Evolutionary conservation across 2,113 vertebrate species (phyloP).

Genomic region (Rhombomys opimus): DNA sequence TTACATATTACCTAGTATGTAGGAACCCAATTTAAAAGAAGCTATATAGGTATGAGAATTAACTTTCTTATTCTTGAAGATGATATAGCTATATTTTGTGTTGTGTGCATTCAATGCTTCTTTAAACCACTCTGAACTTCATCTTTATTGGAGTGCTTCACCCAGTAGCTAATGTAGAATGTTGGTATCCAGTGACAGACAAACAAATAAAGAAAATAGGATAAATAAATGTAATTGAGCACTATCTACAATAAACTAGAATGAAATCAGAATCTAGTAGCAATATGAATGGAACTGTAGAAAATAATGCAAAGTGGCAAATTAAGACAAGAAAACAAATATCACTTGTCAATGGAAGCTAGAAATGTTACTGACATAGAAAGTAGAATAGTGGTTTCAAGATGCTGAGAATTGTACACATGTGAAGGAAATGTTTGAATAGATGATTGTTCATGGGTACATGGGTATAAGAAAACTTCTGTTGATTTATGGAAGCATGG

Average conservation of each 20-base stretch:
- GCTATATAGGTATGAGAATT: not conserved
- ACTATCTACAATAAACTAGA: not conserved
- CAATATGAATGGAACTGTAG: not conserved
- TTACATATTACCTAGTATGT: not conserved
- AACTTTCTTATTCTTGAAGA: not conserved
- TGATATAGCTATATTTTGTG: not conserved
- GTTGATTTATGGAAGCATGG: not conserved
- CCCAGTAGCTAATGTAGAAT: not conserved
- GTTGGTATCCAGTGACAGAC: not conserved
- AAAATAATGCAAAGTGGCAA: not conserved
- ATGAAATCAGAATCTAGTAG: not conserved
- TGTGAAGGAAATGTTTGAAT: not conserved
- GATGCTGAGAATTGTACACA: not conserved
- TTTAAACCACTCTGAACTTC: not conserved
- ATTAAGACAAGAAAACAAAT: not conserved
- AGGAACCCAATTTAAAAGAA: accelerated
- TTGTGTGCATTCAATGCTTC: no score
- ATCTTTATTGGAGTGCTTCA: not conserved
- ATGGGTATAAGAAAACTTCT: not conserved
- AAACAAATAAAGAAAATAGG: not conserved
- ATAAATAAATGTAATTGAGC: not conserved
- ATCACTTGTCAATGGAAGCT: not conserved
- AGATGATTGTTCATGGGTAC: not conserved
- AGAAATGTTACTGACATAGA: not conserved
- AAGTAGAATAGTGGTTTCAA: not conserved